Conservation (phyloP, 2,797 vertebrate species). For the Atherinosoma microstoma region DNA sequence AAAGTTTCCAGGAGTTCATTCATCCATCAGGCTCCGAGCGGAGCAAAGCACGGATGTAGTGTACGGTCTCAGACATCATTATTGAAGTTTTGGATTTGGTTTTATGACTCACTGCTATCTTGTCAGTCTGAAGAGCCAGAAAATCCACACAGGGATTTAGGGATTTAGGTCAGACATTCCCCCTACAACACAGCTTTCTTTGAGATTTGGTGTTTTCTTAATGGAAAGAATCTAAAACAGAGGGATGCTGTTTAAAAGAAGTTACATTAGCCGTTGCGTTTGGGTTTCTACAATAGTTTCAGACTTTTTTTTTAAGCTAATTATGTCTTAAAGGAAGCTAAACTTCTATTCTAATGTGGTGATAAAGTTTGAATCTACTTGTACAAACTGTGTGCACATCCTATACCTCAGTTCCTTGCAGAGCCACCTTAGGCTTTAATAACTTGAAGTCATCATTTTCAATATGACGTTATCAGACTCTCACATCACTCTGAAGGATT, state of each 20-base stretch:
- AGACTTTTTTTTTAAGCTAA: too few relatives aligned
- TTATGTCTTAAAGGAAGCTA: not conserved
- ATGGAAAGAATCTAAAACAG: conserved; percentile 4
- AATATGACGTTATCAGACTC: too few relatives aligned
- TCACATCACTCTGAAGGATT: too few relatives aligned
- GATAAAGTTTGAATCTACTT: too few relatives aligned
- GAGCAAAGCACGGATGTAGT: conserved; percentile 26
- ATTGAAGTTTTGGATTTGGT: conserved; percentile 45
- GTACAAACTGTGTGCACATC: too few relatives aligned
- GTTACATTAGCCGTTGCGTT: not conserved
- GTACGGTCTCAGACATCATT: conserved; percentile 33
- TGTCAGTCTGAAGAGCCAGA: conserved; percentile 32
- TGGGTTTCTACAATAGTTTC: not conserved
- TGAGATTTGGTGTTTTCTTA: conserved; percentile 12
- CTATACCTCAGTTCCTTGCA: too few relatives aligned
- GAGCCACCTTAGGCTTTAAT: too few relatives aligned
- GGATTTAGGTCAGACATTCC: conserved; percentile 28
- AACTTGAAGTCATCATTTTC: too few relatives aligned
- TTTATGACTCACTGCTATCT: conserved; percentile 27
- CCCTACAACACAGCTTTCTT: conserved; percentile 16
- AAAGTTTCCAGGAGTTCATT: conserved; percentile 21
- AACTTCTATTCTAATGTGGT: too few relatives aligned
- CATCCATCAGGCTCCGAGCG: conserved; percentile 22
- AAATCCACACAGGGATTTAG: conserved; percentile 39
- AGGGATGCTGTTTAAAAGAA: not conserved